A percentile compares a stretch with the other conserved stretches of the same genome.
These are phyloP conservation scores for Ophiodon elongatus DNA, from an alignment of 2,113 vertebrate species.

Conservation along the genomic window DNA sequence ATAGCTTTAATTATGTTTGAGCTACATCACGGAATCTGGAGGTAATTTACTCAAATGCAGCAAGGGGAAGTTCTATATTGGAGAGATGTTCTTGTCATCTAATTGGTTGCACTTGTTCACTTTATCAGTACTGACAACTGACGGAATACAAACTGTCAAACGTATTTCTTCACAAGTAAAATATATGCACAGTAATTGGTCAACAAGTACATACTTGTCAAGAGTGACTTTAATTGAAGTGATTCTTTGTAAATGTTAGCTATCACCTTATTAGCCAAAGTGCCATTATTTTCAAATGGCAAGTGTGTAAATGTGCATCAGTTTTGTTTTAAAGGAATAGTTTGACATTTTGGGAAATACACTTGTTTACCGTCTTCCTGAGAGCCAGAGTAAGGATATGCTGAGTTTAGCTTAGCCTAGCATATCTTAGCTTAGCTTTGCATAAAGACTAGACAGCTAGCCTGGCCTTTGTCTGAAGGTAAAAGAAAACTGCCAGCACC, in stretches of 20 bases:
- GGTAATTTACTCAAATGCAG: constrained; percentile 19
- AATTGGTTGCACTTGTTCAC: background rate
- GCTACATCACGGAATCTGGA: constrained; percentile 1
- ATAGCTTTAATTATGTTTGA: constrained; percentile 4
- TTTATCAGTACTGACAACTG: background rate
- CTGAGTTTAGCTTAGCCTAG: background rate
- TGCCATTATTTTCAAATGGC: background rate
- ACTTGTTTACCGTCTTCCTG: background rate
- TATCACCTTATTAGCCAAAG: background rate
- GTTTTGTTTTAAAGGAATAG: background rate
- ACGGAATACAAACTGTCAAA: background rate
- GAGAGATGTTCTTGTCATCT: background rate
- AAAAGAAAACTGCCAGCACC: background rate
- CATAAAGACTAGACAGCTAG: background rate
- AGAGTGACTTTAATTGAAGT: background rate
- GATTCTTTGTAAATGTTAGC: background rate
- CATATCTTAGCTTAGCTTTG: background rate
- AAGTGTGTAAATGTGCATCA: background rate
- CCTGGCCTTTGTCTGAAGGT: background rate
- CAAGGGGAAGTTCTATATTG: background rate
- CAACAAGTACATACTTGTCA: background rate
- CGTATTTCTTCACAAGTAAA: background rate
- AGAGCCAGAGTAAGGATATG: background rate
- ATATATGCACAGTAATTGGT: background rate
- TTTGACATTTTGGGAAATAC: background rate